Evolutionary conservation across 2,113 vertebrate species (phyloP).

Genomic region (Brachirus orientalis): DNA sequence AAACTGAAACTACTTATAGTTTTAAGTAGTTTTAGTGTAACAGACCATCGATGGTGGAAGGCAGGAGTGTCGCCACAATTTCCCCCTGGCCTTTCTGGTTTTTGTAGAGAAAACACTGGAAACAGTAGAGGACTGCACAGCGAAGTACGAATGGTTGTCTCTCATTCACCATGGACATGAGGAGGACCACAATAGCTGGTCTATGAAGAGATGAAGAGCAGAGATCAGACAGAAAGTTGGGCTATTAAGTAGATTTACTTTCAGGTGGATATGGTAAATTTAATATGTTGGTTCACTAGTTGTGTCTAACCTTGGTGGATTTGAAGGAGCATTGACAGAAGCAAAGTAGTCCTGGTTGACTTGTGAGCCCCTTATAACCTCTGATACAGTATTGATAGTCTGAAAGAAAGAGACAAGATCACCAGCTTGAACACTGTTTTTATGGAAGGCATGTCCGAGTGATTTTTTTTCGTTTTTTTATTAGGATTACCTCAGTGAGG

Average conservation of each 20-base stretch:
- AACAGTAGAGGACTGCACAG: constrained; percentile 97
- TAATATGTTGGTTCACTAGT: not conserved
- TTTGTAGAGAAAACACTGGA: constrained; percentile 98
- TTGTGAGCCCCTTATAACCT: constrained; percentile 96
- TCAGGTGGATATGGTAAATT: not conserved
- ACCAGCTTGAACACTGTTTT: not conserved
- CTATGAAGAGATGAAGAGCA: constrained; percentile 67
- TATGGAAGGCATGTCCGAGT: not conserved
- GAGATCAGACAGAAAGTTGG: not conserved
- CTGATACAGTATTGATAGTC: constrained; percentile 99
- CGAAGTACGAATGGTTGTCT: constrained; percentile 96
- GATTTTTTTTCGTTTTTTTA: not conserved
- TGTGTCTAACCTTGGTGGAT: constrained; percentile 89
- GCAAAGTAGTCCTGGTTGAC: constrained; percentile 98
- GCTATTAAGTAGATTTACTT: not conserved
- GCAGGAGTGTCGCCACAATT: constrained; percentile 94
- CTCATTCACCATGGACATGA: constrained; percentile 99
- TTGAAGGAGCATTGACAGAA: constrained; percentile 97
- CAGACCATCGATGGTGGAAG: constrained; percentile 96
- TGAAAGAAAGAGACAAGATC: constrained; percentile 61
- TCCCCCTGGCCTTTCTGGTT: constrained; percentile 97
- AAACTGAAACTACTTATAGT: not conserved
- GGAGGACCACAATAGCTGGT: constrained; percentile 95
- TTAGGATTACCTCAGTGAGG: constrained; percentile 89
- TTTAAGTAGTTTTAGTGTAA: not conserved